Conservation (phyloP, 2,113 vertebrate species). For the Lycaon pictus region DNA sequence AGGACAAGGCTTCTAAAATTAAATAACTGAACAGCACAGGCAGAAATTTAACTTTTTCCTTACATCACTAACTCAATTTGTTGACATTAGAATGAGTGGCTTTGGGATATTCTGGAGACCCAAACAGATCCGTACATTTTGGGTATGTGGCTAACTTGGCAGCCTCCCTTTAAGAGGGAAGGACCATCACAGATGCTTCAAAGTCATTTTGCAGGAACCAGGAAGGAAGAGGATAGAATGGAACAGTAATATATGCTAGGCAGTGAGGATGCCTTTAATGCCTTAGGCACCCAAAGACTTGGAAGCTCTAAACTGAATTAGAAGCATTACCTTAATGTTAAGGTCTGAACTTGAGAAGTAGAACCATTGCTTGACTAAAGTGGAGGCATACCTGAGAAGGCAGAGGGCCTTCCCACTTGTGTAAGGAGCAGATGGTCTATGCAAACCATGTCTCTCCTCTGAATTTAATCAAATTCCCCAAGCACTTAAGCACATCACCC, state of each 20-base stretch:
- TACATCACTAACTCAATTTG: slow-evolving; percentile 36
- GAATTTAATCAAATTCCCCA: neutral
- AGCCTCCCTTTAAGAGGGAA: neutral
- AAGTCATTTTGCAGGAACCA: neutral
- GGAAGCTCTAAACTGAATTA: neutral
- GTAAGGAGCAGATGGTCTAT: neutral
- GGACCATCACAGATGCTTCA: neutral
- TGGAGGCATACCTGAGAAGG: neutral
- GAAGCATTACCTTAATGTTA: neutral
- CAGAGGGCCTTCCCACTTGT: neutral
- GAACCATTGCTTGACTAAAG: neutral
- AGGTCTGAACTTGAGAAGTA: neutral
- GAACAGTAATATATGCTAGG: neutral
- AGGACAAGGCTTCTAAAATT: slow-evolving; percentile 50
- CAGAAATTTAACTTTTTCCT: slow-evolving; percentile 24
- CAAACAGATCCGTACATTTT: neutral
- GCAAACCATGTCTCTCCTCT: neutral
- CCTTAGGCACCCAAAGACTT: neutral
- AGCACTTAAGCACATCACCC: neutral
- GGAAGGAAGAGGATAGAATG: neutral
- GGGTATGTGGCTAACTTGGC: neutral
- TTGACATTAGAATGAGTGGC: neutral
- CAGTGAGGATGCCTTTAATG: neutral
- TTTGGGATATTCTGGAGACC: neutral
- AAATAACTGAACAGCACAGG: neutral